A percentile compares a stretch with the other conserved stretches of the same genome.
Evolutionary conservation across 1,140 invertebrate species (phyloP).

Genomic region (Drosophila sp.): DNA sequence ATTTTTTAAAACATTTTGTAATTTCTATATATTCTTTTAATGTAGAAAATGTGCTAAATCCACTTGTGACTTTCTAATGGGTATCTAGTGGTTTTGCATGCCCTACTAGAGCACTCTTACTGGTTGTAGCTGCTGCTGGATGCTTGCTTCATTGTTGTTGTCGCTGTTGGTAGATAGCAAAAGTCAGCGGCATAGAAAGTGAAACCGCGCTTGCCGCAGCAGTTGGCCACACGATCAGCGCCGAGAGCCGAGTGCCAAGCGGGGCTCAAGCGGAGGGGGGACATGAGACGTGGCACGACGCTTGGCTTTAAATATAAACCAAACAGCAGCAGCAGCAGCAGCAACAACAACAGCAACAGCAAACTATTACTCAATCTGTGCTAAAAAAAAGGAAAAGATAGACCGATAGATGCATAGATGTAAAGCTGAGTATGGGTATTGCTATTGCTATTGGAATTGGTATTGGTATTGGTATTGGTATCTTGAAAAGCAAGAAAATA

Average conservation of each 20-base stretch:
- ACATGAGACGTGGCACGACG: constrained; percentile 46
- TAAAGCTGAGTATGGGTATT: constrained; percentile 21
- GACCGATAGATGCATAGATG: constrained; percentile 71
- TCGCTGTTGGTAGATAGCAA: constrained; percentile 70
- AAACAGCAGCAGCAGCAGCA: constrained; percentile 57
- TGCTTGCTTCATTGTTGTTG: constrained; percentile 42
- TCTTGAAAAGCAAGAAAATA: constrained; percentile 73
- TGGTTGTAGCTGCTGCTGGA: constrained; percentile 28
- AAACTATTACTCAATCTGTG: constrained; percentile 83
- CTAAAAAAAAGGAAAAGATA: constrained; percentile 79
- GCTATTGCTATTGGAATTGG: constrained; percentile 14
- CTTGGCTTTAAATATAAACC: constrained; percentile 78
- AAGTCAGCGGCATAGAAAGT: constrained; percentile 81
- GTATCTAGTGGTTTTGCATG: constrained; percentile 6
- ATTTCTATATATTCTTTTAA: too few species aligned
- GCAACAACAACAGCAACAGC: constrained; percentile 49
- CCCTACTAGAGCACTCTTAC: constrained; percentile 21
- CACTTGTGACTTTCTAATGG: neutral
- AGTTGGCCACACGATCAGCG: constrained; percentile 75
- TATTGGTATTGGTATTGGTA: constrained; percentile 32
- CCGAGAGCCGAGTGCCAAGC: constrained; percentile 39
- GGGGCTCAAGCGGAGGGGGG: neutral
- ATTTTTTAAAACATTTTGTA: too few species aligned
- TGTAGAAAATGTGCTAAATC: too few species aligned
- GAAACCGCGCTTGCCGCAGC: constrained; percentile 67